A percentile compares a stretch with the other conserved stretches of the same genome.
phyloP scores from a whole-genome alignment of 2,797 vertebrate species.

The Morus bassanus region DNA sequence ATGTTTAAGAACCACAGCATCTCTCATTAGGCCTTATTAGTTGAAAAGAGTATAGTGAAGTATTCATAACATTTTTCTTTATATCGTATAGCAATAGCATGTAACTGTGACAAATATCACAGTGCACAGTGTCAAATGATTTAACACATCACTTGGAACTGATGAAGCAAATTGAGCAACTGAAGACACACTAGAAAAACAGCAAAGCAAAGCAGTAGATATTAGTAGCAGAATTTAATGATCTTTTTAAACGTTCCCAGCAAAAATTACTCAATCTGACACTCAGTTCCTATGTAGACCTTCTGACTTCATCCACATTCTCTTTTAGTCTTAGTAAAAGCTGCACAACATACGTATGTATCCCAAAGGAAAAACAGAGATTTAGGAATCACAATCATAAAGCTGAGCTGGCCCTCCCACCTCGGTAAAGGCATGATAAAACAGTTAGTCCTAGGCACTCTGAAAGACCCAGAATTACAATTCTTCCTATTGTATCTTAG shows the following conservation, averaged over 20 bases:
- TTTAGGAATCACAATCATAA: not conserved
- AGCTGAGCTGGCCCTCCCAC: not conserved
- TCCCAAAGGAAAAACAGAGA: not conserved
- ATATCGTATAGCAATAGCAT: not conserved
- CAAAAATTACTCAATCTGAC: not conserved
- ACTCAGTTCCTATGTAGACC: not conserved
- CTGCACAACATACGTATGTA: not conserved
- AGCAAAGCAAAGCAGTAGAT: conserved; percentile 21
- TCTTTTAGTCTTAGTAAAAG: not conserved
- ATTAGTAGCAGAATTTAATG: conserved; percentile 38
- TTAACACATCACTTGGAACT: conserved; percentile 38
- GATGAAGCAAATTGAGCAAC: conserved; percentile 56
- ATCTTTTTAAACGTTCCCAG: conserved; percentile 16
- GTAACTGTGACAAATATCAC: not conserved
- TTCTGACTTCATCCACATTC: not conserved
- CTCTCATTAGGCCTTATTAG: not conserved
- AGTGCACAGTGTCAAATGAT: conserved; percentile 37
- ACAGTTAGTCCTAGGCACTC: not conserved
- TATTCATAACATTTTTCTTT: not conserved
- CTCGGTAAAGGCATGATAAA: not conserved
- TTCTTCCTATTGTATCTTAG: not conserved
- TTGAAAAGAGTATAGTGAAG: not conserved
- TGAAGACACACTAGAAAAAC: conserved; percentile 42
- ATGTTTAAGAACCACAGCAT: not conserved
- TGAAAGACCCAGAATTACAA: not conserved